Evolutionary conservation across 1,140 invertebrate genomes (phyloP).

Genomic region (Sminthurinus signatus): DNA sequence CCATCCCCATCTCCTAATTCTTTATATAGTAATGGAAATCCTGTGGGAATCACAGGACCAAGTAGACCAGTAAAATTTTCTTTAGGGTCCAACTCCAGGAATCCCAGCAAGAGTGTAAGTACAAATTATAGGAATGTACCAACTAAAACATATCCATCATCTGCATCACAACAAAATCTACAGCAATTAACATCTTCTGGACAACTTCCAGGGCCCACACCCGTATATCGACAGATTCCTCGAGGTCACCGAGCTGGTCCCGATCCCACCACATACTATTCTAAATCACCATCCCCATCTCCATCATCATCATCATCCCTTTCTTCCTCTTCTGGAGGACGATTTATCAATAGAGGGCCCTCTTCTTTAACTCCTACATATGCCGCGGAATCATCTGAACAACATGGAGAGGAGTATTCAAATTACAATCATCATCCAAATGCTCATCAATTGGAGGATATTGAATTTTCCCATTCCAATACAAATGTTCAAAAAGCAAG

Average conservation of each 20-base stretch:
- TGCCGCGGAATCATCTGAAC: background rate
- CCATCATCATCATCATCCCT: background rate
- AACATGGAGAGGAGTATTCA: background rate
- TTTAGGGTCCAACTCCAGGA: background rate
- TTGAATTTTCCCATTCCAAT: too few species aligned
- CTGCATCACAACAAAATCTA: too few species aligned
- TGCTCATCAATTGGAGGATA: too few species aligned
- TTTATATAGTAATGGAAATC: background rate
- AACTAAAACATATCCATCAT: background rate
- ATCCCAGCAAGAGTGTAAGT: background rate
- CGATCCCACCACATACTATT: background rate
- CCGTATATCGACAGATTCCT: background rate
- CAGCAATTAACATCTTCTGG: too few species aligned
- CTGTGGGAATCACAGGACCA: too few species aligned
- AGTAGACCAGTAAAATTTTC: background rate
- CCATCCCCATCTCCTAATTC: conserved; percentile 8
- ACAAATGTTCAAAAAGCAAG: too few species aligned
- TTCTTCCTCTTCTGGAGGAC: too few species aligned
- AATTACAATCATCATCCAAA: background rate
- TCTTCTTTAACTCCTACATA: background rate
- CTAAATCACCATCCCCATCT: background rate
- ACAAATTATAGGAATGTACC: background rate
- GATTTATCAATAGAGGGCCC: background rate
- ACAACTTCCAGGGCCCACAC: background rate
- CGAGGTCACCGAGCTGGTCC: conserved; percentile 12